These are phyloP conservation scores for Amblyteles armatorius DNA, from an alignment of 2,888 invertebrate genomes.

Conservation along the genomic window DNA sequence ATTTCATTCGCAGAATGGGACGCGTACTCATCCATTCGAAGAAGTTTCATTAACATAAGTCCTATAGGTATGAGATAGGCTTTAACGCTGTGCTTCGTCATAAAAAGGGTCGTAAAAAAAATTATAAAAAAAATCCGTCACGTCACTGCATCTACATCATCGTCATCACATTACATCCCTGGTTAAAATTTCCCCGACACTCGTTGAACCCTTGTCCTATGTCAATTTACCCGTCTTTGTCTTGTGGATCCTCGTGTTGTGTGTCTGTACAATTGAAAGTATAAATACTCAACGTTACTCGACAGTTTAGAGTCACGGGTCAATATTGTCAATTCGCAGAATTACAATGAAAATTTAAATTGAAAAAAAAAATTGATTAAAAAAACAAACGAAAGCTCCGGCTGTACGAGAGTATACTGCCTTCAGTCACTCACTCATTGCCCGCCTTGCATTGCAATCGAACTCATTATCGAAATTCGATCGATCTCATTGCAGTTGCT, in stretches of 20 bases:
- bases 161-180: constrained; percentile 44
- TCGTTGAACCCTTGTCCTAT: constrained; percentile 68
- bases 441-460: constrained; percentile 62
- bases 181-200: constrained; percentile 29
- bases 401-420: constrained; percentile 70
- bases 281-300: constrained; percentile 84
- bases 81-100: not conserved
- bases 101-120: not conserved
- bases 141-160: constrained; percentile 63
- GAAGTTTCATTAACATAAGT: constrained; percentile 54
- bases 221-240: constrained; percentile 75
- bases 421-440: constrained; percentile 70
- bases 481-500: not conserved
- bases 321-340: constrained; percentile 8
- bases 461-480: constrained; percentile 6
- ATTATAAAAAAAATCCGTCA: not conserved
- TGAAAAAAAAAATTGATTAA: constrained; percentile 30
- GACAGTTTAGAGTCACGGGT: constrained; percentile 72
- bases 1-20: constrained; percentile 44
- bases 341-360: constrained; percentile 42
- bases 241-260: constrained; percentile 83
- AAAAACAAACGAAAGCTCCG: constrained; percentile 62
- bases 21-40: constrained; percentile 25
- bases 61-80: constrained; percentile 4
- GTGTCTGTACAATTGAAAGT: constrained; percentile 84